Base-by-base conservation (phyloP, 2,113 vertebrate genomes). In the Colaptes auratus region DNA sequence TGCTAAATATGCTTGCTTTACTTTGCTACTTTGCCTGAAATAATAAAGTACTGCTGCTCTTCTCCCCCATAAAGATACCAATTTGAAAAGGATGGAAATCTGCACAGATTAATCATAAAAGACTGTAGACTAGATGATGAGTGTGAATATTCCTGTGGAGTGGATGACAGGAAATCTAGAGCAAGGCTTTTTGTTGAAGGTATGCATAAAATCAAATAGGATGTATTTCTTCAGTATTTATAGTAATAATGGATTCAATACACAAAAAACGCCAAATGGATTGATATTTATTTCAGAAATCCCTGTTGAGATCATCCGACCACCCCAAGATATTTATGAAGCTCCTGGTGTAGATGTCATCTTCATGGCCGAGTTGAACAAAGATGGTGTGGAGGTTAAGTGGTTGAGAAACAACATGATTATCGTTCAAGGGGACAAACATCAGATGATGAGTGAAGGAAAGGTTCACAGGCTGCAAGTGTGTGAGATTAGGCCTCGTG, bases 341-440 rank as follows among this genome's bases (percentile, higher is more conserved):
- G 98, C 99, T 63, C 99, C 99, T 13, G 99, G 98, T 79, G 95
- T 98, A 36, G 99, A 99, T 92, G 96, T 99, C 7, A 98, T 99
- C 88, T 99, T 99, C 82, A 98, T 98, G 81, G 99, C 98, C 36
- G 99, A 99, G 90, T 97, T 99, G 72, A 99, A 99, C 97, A 99
- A 99, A 97, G 99, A 99, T 92, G 98, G 98, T 56, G 99, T 99
- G 91, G 99, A 99, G 69, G 98, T 99, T 60, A 99, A 99, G 82
- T 99, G 99, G 99, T 96, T 99, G 94, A 99, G 99, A 95, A 99
- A 99, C 96, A 99, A 99, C 92, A 99, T 99, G 99, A 98, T 99
- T 89, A 98, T 99, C 3, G 97, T 99, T 91, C 99, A 99, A 91
- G 99, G 99, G 95, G 99, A 99, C 97, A 99, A 99, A 92, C 98